A percentile compares a stretch with the other conserved stretches of the same genome.
Evolutionary conservation across 2,113 vertebrate genomes (phyloP).

Genomic region (Saguinus midas): DNA sequence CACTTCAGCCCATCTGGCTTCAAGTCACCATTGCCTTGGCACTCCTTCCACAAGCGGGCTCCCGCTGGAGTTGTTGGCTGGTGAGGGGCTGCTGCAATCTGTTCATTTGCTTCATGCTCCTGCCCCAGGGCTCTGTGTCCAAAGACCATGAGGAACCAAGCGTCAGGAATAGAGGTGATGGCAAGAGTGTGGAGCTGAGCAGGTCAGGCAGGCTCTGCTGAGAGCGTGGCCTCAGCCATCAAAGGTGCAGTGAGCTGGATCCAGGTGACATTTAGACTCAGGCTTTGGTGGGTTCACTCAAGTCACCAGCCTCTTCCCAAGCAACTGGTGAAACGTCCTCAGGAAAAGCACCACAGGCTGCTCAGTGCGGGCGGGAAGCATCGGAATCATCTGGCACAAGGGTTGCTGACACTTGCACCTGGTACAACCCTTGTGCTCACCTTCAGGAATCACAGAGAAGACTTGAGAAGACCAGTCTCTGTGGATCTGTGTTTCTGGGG

Average conservation of each 20-base stretch:
- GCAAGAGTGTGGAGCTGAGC: not conserved
- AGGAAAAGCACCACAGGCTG: not conserved
- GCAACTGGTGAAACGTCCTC: not conserved
- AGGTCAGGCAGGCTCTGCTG: not conserved
- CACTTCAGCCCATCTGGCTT: conserved; percentile 18
- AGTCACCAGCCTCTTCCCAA: not conserved
- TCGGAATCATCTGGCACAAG: not conserved
- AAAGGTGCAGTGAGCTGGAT: not conserved
- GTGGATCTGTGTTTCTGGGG: not conserved
- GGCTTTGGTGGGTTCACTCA: not conserved
- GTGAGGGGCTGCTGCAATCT: conserved; percentile 28
- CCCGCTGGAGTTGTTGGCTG: not conserved
- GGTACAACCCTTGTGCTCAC: no score
- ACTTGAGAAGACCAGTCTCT: not conserved
- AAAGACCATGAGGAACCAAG: not conserved
- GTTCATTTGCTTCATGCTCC: not conserved
- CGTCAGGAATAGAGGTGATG: not conserved
- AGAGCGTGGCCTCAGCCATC: not conserved
- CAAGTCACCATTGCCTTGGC: not conserved
- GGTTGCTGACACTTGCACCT: no score
- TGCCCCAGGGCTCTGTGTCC: not conserved
- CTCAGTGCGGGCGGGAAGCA: rapidly evolving
- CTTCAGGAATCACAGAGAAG: not conserved
- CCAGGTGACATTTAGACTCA: not conserved
- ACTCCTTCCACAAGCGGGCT: not conserved